Percentiles rank a stretch among this genome's conserved stretches.
Evolutionary conservation across 2,113 vertebrate genomes (phyloP).

Genomic region (Toxostoma redivivum): DNA sequence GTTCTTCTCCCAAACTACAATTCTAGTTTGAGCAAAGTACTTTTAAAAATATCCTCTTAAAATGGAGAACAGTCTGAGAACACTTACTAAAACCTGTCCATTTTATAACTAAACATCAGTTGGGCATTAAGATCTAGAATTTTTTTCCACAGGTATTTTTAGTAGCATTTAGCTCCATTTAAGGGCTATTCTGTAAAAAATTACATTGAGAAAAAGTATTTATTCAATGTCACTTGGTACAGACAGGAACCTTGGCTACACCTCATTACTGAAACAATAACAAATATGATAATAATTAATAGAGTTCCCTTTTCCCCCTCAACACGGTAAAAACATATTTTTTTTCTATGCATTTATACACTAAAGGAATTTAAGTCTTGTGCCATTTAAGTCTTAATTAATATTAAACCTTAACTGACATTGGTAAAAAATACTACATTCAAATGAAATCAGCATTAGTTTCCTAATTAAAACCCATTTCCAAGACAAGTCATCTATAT

Average conservation of each 20-base stretch:
- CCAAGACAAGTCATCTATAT: not conserved
- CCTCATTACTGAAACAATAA: not conserved
- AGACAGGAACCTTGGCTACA: not conserved
- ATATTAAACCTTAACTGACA: not conserved
- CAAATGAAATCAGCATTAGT: not conserved
- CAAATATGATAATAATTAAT: not conserved
- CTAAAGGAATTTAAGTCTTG: not conserved
- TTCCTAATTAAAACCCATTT: not conserved
- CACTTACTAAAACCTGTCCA: not conserved
- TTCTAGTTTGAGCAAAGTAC: not conserved
- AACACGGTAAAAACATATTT: not conserved
- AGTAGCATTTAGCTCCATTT: not conserved
- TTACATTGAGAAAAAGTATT: not conserved
- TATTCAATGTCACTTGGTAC: not conserved
- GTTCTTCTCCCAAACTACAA: not conserved
- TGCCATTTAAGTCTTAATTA: not conserved
- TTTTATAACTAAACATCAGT: not conserved
- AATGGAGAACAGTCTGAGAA: not conserved
- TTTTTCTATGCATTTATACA: not conserved
- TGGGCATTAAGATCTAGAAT: not conserved
- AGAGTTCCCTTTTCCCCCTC: not conserved
- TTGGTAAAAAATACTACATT: not conserved
- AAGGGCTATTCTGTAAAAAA: not conserved
- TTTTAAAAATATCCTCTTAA: fast-evolving
- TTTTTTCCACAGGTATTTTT: not conserved